A percentile compares a stretch with the other conserved stretches of the same genome.
These are phyloP conservation scores for Bos taurus DNA, from an alignment of 2,113 vertebrate species.

Conservation along the genomic window DNA sequence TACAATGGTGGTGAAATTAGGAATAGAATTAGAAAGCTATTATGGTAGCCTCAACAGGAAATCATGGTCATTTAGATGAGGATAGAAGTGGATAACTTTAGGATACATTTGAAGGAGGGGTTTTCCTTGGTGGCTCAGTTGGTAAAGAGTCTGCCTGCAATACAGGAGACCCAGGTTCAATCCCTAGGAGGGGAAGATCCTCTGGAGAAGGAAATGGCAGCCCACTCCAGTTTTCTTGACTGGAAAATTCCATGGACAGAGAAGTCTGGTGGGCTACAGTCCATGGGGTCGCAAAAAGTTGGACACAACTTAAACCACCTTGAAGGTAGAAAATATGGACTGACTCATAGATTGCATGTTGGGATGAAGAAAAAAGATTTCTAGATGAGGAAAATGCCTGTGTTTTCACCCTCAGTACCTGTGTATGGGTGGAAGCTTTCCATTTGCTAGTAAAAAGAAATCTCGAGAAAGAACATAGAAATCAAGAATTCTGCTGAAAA, in stretches of 20 bases:
- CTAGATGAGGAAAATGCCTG: neutral
- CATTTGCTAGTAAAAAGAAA: neutral
- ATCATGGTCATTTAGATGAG: neutral
- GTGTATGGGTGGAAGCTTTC: rapidly evolving
- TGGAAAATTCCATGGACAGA: neutral
- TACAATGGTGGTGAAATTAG: neutral
- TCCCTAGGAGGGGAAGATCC: neutral
- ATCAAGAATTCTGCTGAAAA: neutral
- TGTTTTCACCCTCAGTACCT: neutral
- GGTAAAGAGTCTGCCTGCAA: neutral
- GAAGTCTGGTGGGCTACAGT: neutral
- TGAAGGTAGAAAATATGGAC: neutral
- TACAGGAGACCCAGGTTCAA: neutral
- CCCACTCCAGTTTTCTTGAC: neutral
- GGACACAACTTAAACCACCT: neutral
- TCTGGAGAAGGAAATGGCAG: neutral
- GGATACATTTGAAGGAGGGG: neutral
- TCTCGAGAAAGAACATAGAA: neutral
- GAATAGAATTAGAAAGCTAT: neutral
- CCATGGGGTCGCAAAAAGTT: neutral
- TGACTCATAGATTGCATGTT: neutral
- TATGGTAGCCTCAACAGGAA: neutral
- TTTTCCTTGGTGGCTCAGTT: neutral
- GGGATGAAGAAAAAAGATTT: neutral
- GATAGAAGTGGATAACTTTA: neutral